These are phyloP conservation scores for Tachyglossus aculeatus DNA, from an alignment of 2,797 vertebrate genomes.

Conservation along the genomic window DNA sequence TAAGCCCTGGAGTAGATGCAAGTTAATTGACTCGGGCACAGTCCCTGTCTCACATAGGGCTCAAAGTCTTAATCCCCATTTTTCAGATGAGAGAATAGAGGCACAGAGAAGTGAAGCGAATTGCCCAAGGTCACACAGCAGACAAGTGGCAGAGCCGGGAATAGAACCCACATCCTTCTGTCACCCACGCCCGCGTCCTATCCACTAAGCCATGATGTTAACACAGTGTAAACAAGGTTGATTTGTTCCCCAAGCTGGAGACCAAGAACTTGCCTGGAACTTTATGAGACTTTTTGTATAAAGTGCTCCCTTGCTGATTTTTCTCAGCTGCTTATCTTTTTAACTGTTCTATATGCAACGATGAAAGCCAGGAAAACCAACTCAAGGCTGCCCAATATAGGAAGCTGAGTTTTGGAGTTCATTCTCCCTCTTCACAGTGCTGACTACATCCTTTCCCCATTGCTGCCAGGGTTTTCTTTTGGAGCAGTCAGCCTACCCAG, in stretches of 20 bases:
- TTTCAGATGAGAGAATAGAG: too few species aligned
- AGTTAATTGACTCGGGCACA: too few species aligned
- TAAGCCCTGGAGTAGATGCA: constrained; percentile 39
- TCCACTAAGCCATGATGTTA: too few species aligned
- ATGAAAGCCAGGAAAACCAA: constrained; percentile 65
- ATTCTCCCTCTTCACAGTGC: constrained; percentile 43
- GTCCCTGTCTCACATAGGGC: too few species aligned
- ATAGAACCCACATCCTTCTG: too few species aligned
- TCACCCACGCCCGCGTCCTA: too few species aligned
- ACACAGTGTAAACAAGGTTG: constrained; percentile 27
- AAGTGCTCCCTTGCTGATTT: constrained; percentile 60
- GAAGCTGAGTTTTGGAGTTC: constrained; percentile 70
- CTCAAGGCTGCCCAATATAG: constrained; percentile 61
- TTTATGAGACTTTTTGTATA: constrained; percentile 35
- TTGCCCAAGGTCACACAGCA: too few species aligned
- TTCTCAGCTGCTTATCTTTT: constrained; percentile 56
- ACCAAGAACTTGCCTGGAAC: constrained; percentile 41
- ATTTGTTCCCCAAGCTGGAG: constrained; percentile 16
- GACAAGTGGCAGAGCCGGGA: too few species aligned
- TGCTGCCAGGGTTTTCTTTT: constrained; percentile 53
- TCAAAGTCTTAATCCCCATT: too few species aligned
- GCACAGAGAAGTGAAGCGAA: too few species aligned
- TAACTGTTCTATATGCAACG: constrained; percentile 55
- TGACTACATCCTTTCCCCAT: constrained; percentile 16
- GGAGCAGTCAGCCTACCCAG: constrained; percentile 37